Evolutionary conservation across 2,797 vertebrate genomes (phyloP).

Genomic region (Cebuella pygmaea): DNA sequence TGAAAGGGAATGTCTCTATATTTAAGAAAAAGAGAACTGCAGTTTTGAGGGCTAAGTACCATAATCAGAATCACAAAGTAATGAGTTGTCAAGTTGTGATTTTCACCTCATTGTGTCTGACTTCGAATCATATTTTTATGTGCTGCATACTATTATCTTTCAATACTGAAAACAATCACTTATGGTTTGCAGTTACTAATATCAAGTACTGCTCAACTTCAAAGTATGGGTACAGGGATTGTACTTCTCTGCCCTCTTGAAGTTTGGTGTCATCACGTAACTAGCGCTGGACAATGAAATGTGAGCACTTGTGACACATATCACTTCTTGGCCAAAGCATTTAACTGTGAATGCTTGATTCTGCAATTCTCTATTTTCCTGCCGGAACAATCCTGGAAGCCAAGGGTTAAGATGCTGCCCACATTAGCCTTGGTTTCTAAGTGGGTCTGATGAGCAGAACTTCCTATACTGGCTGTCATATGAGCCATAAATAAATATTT

Average conservation of each 20-base stretch:
- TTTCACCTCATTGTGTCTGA: neutral
- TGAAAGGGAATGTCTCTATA: neutral
- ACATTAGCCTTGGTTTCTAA: neutral
- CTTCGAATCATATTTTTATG: neutral
- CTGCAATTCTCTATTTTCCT: neutral
- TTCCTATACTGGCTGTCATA: neutral
- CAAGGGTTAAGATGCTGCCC: neutral
- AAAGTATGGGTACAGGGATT: neutral
- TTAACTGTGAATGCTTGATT: neutral
- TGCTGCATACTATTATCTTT: neutral
- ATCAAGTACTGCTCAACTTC: neutral
- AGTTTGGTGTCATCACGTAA: neutral
- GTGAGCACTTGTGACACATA: neutral
- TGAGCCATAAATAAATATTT: neutral
- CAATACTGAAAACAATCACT: neutral
- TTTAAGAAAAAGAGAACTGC: constrained; percentile 30
- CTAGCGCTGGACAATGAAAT: neutral
- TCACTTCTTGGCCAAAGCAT: neutral
- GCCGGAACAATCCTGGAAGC: neutral
- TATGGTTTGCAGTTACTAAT: neutral
- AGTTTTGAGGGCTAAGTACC: neutral
- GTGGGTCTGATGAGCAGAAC: neutral
- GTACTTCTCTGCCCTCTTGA: neutral
- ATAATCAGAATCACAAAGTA: neutral
- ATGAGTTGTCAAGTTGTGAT: neutral